Base-by-base conservation (phyloP, 2,113 vertebrate species). In the Xiphophorus hellerii region DNA sequence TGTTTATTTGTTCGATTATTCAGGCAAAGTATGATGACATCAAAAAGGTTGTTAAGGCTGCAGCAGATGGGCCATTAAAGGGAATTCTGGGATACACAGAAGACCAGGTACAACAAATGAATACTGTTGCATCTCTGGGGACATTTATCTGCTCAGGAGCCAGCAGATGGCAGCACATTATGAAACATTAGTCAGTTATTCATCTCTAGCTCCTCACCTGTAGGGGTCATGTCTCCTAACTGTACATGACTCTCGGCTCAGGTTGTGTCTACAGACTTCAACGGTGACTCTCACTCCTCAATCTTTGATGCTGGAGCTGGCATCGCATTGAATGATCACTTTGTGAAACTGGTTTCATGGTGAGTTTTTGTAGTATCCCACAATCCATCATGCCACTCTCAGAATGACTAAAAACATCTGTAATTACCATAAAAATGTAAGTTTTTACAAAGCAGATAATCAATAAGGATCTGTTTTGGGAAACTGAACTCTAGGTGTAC, bases 261-360 rank as follows among this genome's bases (percentile, higher is more conserved):
- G 97, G 97, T 99, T 13, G 97, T 99, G 77, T 99, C 98, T 78
- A 93, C 92, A 62, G 98, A 99, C 91, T 99, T 99, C 88, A 99
- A 99, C 12, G 95, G 98, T 0, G 96, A 97, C 81, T 54, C 8
- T 64, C 96, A 90, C 90, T 99, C 98, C 22, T 99, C 97, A 73
- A 98, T 97, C 85, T 99, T 99, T 79, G 97, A 99, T 90, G 97
- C 97, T 12, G 95, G 95, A 11, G 97, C 98, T 84, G 98, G 98
- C 77, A 99, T 99, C 62, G 95, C 97, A 27, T 96, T 99, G 83
- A 99, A 97, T 0, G 97, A 99, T 80, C 92, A 99, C 91, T 99
- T 99, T n/a, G 97, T 99, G 79, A 99, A 99, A 91, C 95, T 99
- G 87, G 94, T 99, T 81, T 89, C 97, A 90, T 99, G 97, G 98